A percentile compares a stretch with the other conserved stretches of the same genome.
These are phyloP conservation scores for Seira musarum DNA, from an alignment of 2,888 invertebrate species.

Conservation along the genomic window DNA sequence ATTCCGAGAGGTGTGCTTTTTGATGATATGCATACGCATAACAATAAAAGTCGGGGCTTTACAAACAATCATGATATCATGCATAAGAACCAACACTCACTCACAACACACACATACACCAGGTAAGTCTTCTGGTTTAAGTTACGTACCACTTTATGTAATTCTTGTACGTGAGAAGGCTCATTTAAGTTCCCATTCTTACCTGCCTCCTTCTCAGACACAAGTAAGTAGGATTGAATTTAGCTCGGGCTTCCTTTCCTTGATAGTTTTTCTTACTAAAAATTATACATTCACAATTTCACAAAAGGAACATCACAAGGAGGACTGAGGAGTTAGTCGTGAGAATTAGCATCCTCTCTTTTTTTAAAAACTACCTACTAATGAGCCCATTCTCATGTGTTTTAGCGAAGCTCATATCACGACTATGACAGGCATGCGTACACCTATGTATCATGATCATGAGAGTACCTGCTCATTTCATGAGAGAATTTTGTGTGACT, in stretches of 20 bases:
- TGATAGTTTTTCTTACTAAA: not conserved
- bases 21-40: not conserved
- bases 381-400: constrained; percentile 26
- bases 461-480: not conserved
- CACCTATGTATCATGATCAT: too few species aligned
- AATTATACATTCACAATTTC: not conserved
- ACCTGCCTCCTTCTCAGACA: too few species aligned
- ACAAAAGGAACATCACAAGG: not conserved
- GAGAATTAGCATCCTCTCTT: constrained; percentile 38
- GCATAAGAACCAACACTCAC: too few species aligned
- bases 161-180: constrained; percentile 5
- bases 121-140: not conserved
- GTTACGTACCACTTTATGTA: constrained; percentile 2
- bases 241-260: not conserved
- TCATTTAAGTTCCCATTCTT: too few species aligned
- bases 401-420: not conserved
- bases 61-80: not conserved
- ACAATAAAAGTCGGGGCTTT: not conserved
- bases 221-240: not conserved
- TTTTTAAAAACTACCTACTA: constrained; percentile 20
- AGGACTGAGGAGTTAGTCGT: too few species aligned
- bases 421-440: too few species aligned
- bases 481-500: constrained; percentile 1
- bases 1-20: too few species aligned
- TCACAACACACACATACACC: not conserved